A percentile compares a stretch with the other conserved stretches of the same genome.
Evolutionary conservation across 2,888 invertebrate genomes (phyloP).

Genomic region (Limnephilus lunatus): DNA sequence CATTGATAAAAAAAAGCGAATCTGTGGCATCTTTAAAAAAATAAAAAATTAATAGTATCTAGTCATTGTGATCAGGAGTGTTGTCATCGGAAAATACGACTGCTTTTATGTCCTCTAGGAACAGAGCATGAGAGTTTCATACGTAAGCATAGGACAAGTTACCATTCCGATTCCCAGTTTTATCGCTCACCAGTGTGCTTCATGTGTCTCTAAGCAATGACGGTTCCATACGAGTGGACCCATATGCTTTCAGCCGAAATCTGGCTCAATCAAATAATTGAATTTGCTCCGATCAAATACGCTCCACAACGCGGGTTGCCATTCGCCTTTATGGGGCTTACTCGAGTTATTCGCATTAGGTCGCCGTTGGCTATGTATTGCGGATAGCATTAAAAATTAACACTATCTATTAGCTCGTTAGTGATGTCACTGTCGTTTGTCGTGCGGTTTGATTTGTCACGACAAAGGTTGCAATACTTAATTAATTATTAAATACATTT

Average conservation of each 20-base stretch:
- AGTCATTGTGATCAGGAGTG: background rate
- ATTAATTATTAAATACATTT: background rate
- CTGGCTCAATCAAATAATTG: constrained; percentile 11
- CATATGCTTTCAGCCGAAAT: background rate
- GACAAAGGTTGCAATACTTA: background rate
- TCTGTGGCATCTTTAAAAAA: background rate
- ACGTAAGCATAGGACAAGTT: background rate
- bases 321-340: background rate
- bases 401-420: background rate
- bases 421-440: background rate
- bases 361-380: background rate
- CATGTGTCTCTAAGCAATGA: background rate
- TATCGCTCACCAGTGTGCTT: background rate
- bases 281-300: constrained; percentile 14
- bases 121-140: background rate
- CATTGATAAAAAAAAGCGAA: too few relatives aligned
- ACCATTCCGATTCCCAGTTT: background rate
- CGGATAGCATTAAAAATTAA: background rate
- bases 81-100: background rate
- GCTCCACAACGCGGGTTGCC: background rate
- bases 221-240: background rate
- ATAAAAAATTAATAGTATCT: background rate
- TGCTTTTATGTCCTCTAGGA: too few relatives aligned
- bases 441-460: background rate
- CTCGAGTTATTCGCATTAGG: constrained; percentile 15